Base-by-base conservation (phyloP, 2,888 invertebrate species). In the Sepioteuthis lessoniana region DNA sequence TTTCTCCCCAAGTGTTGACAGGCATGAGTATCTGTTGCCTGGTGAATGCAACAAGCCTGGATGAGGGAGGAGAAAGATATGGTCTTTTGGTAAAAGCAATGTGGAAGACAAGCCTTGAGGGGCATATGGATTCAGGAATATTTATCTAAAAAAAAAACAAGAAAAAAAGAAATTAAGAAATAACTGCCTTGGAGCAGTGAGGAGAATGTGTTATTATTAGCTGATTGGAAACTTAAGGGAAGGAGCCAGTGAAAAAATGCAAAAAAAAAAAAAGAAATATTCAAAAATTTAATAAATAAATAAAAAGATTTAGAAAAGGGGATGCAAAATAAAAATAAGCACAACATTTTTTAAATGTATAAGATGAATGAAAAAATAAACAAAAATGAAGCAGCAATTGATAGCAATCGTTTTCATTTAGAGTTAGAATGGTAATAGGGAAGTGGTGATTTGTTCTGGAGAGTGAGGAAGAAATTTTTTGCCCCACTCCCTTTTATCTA, bases 331-430 rank as follows among this genome's bases (percentile, higher is more conserved):
- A n/a, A 76, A n/a, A 76, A 76, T 16, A 76, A 4, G n/a, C 25
- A 21, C 55, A 5, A 55, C 21, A 21, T 55, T 55, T 55, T n/a
- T 25, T 19, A 31, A 60, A 76, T 76, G n/a, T 16, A 76, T n/a
- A 76, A 76, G 76, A 76, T n/a, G 76, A 76, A 35, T 76, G n/a
- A 35, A 76, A 76, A 76, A 76, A n/a, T 76, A 76, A 76, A 76
- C 76, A 16, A 76, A 31, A 76, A 76, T 35, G 16, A 76, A 16
- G 19, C 13, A 4, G 76, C 76, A 76, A 76, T 76, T 76, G 76
- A 76, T 76, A 35, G n/a, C 76, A n/a, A 76, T 76, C 76, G n/a
- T 76, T 76, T 19, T 16, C 76, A 76, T n/a, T n/a, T n/a, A n/a
- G 16, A 16, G 19, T n/a, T n/a, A 21, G 4, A 25, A 13, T 13